A percentile compares a stretch with the other conserved stretches of the same genome.
phyloP scores from a whole-genome alignment of 2,888 invertebrate species.

The Cheilosia scutellata region DNA sequence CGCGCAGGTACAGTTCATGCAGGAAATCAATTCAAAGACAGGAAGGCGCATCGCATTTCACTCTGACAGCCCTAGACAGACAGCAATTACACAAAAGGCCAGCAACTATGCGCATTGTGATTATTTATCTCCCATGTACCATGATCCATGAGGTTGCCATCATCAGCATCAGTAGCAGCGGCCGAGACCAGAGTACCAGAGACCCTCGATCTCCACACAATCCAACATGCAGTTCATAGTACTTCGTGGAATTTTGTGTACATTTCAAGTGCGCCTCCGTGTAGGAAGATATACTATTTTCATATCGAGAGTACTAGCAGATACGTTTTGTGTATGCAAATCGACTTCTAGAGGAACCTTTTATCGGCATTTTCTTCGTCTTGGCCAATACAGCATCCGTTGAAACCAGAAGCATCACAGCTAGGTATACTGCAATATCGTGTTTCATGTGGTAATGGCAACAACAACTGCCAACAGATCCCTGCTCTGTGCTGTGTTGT shows the following conservation, averaged over 20 bases:
- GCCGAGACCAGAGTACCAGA: constrained; percentile 2
- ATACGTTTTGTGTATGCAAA: constrained; percentile 43
- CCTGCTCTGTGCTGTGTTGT: constrained; percentile 4
- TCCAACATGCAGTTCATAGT: constrained; percentile 50
- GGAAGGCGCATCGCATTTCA: constrained; percentile 67
- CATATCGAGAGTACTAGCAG: constrained; percentile 17
- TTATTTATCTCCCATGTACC: constrained; percentile 59
- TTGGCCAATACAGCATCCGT: constrained; percentile 42
- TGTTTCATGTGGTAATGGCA: constrained; percentile 49
- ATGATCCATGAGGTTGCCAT: constrained; percentile 8
- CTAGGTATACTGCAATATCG: constrained; percentile 31
- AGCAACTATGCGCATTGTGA: constrained; percentile 57
- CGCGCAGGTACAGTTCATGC: constrained; percentile 27
- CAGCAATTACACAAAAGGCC: constrained; percentile 64
- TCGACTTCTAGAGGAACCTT: constrained; percentile 31
- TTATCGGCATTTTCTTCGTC: constrained; percentile 6
- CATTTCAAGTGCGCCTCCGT: constrained; percentile 40
- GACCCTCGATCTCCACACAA: constrained; percentile 17
- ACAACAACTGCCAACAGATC: constrained; percentile 6
- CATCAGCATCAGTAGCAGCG: background rate
- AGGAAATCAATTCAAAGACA: constrained; percentile 65
- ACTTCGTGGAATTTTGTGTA: constrained; percentile 64
- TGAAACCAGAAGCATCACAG: constrained; percentile 23
- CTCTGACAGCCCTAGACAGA: constrained; percentile 45
- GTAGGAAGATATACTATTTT: constrained; percentile 54